Evolutionary conservation across 2,113 vertebrate species (phyloP), one percentile per base, ranked within the genome.

Genomic region (Pavo muticus): DNA sequence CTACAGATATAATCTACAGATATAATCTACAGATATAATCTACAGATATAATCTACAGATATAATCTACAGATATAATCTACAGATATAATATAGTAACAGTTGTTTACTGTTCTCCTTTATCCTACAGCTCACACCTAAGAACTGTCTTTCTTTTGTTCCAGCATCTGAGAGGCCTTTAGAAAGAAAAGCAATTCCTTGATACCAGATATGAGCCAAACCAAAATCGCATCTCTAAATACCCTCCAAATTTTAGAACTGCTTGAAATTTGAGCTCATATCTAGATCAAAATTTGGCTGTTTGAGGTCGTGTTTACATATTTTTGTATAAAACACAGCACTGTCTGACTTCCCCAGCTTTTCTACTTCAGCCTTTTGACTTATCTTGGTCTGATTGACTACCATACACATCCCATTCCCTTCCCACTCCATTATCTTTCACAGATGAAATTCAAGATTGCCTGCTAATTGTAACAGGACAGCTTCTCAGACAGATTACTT

Each of bases 381-480:
- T 91, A 86, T 65, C 37, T 81, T 60, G 72, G 30, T 69, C 68
- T 94, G 72, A 69, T 86, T 91, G 77, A 73, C 65, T 80, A 73
- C 52, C 23, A 13, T 90, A 45, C 17, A 14, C 16, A 52, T 47
- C 74, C 44, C 44, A 14, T 79, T 88, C 91, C 78, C 74, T 75
- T 27, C 4, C 10, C 52, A 35, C n/a, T 50, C 92, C 85, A 84
- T 76, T 86, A 76, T 85, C 83, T 86, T 94, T 85, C 87, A 85
- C 84, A 94, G 90, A 97, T 96, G 95, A 97, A 97, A 97, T 92
- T 95, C 92, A 95, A 97, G 93, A 97, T 93, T 95, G 69, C 79
- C 74, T 8, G 1, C 87, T 96, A 97, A 97, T 90, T 93, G 81
- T 76, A 96, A 87, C 93, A 96, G 95, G 91, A 97, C 88, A 96